Conservation (phyloP, 2,797 vertebrate genomes). For the Labroides dimidiatus region DNA sequence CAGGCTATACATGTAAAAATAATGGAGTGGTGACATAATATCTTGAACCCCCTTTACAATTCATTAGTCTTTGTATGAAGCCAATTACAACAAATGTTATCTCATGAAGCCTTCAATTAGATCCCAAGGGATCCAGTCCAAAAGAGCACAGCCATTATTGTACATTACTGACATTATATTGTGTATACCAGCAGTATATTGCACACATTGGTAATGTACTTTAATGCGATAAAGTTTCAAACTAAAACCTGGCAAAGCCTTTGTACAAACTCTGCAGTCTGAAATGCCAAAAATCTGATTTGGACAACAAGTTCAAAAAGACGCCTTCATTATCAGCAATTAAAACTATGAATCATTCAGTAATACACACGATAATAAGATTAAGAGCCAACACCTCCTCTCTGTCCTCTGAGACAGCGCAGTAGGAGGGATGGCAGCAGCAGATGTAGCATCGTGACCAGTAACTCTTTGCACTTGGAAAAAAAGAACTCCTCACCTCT, state of each 20-base stretch:
- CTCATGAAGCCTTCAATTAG: no score
- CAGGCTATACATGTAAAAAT: no score
- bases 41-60: no score
- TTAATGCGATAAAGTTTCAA: background rate
- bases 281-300: conserved; percentile 12
- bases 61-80: no score
- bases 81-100: no score
- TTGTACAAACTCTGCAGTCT: background rate
- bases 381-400: conserved; percentile 14
- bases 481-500: conserved; percentile 48
- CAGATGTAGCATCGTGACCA: conserved; percentile 67
- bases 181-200: no score
- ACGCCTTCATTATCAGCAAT: conserved; percentile 16
- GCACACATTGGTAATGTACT: background rate
- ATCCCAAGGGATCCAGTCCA: no score
- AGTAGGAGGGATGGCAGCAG: conserved; percentile 52
- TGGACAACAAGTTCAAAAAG: background rate
- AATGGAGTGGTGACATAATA: no score
- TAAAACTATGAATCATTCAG: conserved; percentile 21
- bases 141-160: no score
- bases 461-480: conserved; percentile 58
- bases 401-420: conserved; percentile 7
- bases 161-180: no score
- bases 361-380: conserved; percentile 3
- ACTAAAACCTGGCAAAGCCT: background rate